Evolutionary conservation across 2,797 vertebrate species (phyloP).

Genomic region (Malacoctenus gilli): DNA sequence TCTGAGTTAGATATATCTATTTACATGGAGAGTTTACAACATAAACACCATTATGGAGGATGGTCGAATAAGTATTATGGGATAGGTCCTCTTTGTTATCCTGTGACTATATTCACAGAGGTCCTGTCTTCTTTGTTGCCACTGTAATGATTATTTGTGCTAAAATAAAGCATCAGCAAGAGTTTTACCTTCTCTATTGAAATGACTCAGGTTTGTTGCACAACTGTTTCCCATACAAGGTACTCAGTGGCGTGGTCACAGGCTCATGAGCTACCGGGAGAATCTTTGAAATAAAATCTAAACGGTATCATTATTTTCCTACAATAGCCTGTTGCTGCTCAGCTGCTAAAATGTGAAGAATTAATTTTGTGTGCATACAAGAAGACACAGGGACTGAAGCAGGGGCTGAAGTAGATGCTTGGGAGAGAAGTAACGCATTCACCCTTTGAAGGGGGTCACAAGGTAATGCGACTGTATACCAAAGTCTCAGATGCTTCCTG

Average conservation of each 20-base stretch:
- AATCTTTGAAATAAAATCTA: conserved; percentile 18
- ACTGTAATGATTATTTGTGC: conserved; percentile 12
- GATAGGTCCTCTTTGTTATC: conserved; percentile 3
- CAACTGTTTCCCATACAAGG: conserved; percentile 47
- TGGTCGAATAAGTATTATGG: conserved; percentile 1
- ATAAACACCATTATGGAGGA: conserved; percentile 55
- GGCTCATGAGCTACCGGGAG: conserved; percentile 8
- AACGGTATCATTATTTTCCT: no score
- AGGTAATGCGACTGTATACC: conserved; percentile 33
- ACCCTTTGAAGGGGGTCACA: conserved; percentile 35
- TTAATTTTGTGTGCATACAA: conserved; percentile 31
- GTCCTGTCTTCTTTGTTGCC: conserved; percentile 24
- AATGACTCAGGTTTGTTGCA: conserved; percentile 22
- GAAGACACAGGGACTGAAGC: conserved; percentile 25
- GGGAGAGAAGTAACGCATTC: conserved; percentile 36
- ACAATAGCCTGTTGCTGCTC: conserved; percentile 51
- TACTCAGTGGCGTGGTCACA: conserved; percentile 9
- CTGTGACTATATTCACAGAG: no score
- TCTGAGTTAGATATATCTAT: conserved; percentile 59
- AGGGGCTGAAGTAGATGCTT: conserved; percentile 42
- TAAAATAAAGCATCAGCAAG: conserved; percentile 15
- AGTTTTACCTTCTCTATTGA: conserved; percentile 16
- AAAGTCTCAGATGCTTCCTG: no score
- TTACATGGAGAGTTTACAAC: conserved; percentile 53
- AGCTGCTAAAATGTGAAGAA: conserved; percentile 37